Conservation (phyloP, 2,888 invertebrate species). For the Synergus gifuensis region DNA sequence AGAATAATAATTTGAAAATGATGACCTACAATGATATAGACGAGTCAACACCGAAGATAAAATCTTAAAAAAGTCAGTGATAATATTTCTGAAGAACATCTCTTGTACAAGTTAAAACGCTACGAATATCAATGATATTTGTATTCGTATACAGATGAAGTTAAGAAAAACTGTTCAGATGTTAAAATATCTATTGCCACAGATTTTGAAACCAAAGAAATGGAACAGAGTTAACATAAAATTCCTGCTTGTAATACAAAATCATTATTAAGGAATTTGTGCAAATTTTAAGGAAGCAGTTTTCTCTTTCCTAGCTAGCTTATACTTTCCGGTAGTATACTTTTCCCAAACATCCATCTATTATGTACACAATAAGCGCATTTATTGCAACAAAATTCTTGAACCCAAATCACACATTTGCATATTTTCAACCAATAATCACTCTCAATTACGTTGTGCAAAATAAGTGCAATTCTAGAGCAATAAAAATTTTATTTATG, state of each 20-base stretch:
- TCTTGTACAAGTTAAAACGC: background rate
- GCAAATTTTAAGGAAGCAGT: slow-evolving; percentile 29
- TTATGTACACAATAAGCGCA: background rate
- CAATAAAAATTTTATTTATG: background rate
- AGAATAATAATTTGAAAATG: background rate
- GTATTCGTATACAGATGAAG: background rate
- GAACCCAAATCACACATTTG: background rate
- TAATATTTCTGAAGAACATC: background rate
- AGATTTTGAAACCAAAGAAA: background rate
- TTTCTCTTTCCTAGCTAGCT: slow-evolving; percentile 21
- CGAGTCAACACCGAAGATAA: background rate
- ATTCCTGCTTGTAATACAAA: background rate
- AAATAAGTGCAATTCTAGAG: background rate
- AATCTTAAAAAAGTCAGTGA: background rate
- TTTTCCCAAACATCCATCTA: slow-evolving; percentile 1
- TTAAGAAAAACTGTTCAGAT: too few species aligned
- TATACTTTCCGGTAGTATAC: slow-evolving; percentile 5
- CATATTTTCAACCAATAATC: slow-evolving; percentile 11
- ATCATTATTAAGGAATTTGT: slow-evolving; percentile 11
- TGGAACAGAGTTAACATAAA: background rate
- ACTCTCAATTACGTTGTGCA: background rate
- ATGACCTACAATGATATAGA: background rate
- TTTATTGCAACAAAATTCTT: slow-evolving; percentile 26
- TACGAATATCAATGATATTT: background rate
- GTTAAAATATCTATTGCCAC: too few species aligned